Conservation (phyloP, 2,113 vertebrate genomes). For the Sebastes fasciatus region DNA sequence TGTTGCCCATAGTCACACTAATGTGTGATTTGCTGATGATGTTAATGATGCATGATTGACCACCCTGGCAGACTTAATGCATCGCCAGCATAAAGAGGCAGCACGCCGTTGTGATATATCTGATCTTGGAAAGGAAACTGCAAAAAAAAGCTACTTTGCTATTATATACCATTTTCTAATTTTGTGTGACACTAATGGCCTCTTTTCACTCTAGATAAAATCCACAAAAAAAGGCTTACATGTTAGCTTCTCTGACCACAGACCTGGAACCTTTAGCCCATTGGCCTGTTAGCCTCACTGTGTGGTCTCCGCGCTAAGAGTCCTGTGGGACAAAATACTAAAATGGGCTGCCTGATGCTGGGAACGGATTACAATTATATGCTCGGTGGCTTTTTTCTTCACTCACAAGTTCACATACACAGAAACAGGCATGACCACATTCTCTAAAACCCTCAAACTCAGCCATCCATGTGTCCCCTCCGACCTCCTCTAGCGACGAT, state of each 20-base stretch:
- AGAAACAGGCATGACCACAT: neutral
- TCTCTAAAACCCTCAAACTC: constrained; percentile 16
- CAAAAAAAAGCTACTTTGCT: neutral
- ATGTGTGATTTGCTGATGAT: neutral
- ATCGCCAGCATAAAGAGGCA: neutral
- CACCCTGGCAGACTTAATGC: neutral
- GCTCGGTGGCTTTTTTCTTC: constrained; percentile 31
- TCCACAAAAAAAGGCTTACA: neutral
- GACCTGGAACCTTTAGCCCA: neutral
- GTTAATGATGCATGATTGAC: neutral
- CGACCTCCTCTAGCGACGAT: neutral
- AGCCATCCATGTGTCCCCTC: constrained; percentile 26
- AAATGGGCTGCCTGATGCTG: constrained; percentile 46
- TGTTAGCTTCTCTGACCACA: neutral
- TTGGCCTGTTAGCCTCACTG: constrained; percentile 25
- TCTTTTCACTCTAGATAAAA: constrained; percentile 1
- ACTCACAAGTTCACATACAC: constrained; percentile 7
- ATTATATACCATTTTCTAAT: neutral
- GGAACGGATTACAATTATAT: constrained; percentile 67
- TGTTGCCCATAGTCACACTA: neutral
- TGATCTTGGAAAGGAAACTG: neutral
- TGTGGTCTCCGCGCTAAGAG: constrained; percentile 50
- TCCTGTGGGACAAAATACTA: constrained; percentile 33
- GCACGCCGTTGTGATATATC: neutral
- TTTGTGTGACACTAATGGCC: neutral